Evolutionary conservation across 2,113 vertebrate genomes (phyloP).

Genomic region (Perognathus longimembris): DNA sequence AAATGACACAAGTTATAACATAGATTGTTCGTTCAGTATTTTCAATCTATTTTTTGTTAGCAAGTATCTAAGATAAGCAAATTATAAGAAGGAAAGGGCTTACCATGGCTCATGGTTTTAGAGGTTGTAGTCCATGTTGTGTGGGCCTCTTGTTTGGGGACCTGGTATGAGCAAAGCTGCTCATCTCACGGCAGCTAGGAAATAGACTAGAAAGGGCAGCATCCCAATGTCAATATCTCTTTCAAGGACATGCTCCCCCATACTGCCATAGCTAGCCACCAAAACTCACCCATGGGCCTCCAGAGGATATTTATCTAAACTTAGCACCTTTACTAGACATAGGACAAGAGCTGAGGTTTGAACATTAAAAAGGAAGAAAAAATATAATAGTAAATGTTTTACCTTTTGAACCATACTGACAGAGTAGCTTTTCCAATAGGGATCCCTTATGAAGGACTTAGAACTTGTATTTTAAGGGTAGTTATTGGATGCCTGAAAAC

Average conservation of each 20-base stretch:
- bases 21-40: background rate
- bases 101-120: background rate
- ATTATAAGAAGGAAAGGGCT: background rate
- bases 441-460: background rate
- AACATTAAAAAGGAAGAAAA: background rate
- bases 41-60: background rate
- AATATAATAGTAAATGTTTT: background rate
- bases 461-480: constrained; percentile 14
- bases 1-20: background rate
- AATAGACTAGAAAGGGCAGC: background rate
- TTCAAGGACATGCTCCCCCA: background rate
- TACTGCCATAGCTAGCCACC: background rate
- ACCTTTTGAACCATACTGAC: background rate
- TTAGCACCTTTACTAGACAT: background rate
- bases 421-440: background rate
- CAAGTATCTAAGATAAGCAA: background rate
- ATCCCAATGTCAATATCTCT: too few relatives aligned
- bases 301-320: background rate
- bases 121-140: background rate
- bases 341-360: background rate
- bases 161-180: background rate
- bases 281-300: background rate
- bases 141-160: too few relatives aligned
- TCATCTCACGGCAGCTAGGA: background rate
- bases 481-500: background rate